Evolutionary conservation across 30 jellyfish, hydroid and myxozoan genomes (phyloP).

Genomic region (Aurelia coerulea): DNA sequence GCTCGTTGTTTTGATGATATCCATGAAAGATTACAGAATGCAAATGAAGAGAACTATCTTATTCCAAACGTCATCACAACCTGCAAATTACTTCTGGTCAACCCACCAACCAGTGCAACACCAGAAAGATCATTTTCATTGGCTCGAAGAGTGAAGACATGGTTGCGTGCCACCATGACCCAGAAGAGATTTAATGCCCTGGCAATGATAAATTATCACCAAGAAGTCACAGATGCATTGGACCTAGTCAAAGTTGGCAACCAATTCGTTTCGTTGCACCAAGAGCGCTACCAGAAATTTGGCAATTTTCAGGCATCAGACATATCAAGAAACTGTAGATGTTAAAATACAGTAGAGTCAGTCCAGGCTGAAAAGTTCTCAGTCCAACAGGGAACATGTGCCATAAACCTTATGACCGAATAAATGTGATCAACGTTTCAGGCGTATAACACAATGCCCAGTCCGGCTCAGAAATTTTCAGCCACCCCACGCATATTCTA

Average conservation of each 20-base stretch:
- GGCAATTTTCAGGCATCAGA: conserved; percentile 19
- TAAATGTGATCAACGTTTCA: too few species aligned
- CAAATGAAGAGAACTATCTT: background rate
- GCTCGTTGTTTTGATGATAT: conserved; percentile 8
- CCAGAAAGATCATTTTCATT: conserved; percentile 44
- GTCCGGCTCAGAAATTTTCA: too few species aligned
- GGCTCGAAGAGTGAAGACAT: conserved; percentile 40
- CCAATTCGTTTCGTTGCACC: background rate
- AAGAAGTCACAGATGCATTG: conserved; percentile 25
- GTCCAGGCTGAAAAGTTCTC: too few species aligned
- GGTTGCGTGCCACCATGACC: conserved; percentile 51
- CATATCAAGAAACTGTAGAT: background rate
- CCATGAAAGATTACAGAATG: background rate
- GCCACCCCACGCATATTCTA: too few species aligned
- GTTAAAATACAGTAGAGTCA: too few species aligned
- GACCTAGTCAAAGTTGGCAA: conserved; percentile 34
- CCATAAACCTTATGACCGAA: too few species aligned
- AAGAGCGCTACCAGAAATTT: conserved; percentile 12
- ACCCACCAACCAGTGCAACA: conserved; percentile 57
- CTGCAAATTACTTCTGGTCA: conserved; percentile 32
- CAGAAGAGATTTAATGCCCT: conserved; percentile 31
- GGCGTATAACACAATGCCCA: too few species aligned
- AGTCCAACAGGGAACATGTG: too few species aligned
- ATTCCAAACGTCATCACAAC: conserved; percentile 21
- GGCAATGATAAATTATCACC: conserved; percentile 16